A percentile compares a stretch with the other conserved stretches of the same genome.
phyloP scores from a whole-genome alignment of 2,888 invertebrate species.

The Pterostichus niger region DNA sequence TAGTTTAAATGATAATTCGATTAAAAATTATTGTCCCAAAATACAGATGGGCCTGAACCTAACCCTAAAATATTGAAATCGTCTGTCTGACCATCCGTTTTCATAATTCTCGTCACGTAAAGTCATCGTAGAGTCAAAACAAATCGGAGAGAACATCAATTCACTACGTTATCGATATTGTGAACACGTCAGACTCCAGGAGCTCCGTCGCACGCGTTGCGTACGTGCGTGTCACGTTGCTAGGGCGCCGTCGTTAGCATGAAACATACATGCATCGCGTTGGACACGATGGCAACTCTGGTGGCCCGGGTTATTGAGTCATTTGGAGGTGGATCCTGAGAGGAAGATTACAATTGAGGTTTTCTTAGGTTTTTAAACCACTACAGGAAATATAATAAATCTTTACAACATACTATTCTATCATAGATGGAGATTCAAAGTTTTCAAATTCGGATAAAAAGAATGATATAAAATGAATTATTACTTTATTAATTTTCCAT shows the following conservation, averaged over 20 bases:
- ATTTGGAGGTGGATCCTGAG: conserved; percentile 17
- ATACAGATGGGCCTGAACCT: no score
- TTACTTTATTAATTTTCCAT: no score
- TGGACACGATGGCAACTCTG: conserved; percentile 16
- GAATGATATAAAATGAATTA: no score
- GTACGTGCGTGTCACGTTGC: conserved; percentile 23
- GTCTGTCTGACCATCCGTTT: conserved; percentile 4
- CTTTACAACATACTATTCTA: no score
- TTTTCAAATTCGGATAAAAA: no score
- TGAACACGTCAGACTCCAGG: conserved; percentile 55
- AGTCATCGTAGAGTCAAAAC: conserved; percentile 70
- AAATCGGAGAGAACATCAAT: conserved; percentile 74
- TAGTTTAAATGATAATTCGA: no score
- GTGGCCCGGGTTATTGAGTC: conserved; percentile 43
- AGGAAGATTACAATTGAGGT: background rate
- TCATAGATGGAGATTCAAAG: no score
- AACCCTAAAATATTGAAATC: background rate
- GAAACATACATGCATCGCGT: conserved; percentile 48
- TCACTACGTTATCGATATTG: conserved; percentile 75
- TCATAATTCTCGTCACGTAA: conserved; percentile 58
- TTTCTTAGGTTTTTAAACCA: no score
- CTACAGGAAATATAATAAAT: no score
- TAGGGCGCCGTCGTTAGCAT: conserved; percentile 39
- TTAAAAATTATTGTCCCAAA: no score
- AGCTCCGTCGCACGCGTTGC: conserved; percentile 34